These are phyloP conservation scores for Chloroceryle amazona DNA, from an alignment of 2,797 vertebrate genomes.

Conservation along the genomic window DNA sequence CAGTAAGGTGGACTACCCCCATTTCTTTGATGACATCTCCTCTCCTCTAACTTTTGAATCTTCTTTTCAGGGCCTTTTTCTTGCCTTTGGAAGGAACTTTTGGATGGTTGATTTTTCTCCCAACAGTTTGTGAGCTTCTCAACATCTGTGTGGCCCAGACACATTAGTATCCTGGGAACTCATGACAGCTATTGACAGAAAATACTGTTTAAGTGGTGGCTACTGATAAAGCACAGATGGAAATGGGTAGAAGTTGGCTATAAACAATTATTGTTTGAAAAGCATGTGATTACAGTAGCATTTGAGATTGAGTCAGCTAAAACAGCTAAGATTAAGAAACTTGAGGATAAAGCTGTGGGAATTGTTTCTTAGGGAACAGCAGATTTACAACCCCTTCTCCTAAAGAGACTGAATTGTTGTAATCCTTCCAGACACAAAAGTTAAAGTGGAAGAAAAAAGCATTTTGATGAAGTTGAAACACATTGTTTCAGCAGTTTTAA, in stretches of 20 bases:
- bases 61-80: fast-evolving
- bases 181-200: conserved; percentile 60
- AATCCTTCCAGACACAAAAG: neutral
- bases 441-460: neutral
- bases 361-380: neutral
- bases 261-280: conserved; percentile 36
- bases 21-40: neutral
- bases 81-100: neutral
- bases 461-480: neutral
- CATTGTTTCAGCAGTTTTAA: neutral
- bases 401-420: neutral
- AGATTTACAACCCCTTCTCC: neutral
- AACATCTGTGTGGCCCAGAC: neutral
- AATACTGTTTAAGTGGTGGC: neutral
- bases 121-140: neutral
- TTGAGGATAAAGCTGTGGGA: neutral
- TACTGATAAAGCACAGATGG: conserved; percentile 64
- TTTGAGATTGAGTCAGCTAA: neutral
- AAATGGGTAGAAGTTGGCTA: neutral
- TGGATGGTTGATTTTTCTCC: neutral
- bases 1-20: too few relatives aligned
- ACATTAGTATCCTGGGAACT: conserved; percentile 70
- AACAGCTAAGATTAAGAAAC: neutral
- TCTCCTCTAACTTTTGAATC: neutral
- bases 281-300: neutral